Conservation (phyloP, 2,797 vertebrate species). For the Antennarius maculatus region DNA sequence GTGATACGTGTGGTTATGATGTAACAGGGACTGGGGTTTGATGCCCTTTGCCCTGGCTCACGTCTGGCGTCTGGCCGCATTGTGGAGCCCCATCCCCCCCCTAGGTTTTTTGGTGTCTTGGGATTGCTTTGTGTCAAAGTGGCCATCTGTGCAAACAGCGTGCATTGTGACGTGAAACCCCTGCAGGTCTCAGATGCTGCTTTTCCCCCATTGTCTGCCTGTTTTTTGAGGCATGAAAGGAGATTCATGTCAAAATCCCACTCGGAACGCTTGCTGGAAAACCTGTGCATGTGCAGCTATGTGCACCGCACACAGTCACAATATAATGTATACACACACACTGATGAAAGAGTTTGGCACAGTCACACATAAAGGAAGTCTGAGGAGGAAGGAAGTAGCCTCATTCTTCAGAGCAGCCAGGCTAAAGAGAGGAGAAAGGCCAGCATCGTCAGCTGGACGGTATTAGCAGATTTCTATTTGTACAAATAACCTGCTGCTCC, state of each 20-base stretch:
- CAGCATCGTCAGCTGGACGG: conserved; percentile 62
- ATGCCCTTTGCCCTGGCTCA: conserved; percentile 43
- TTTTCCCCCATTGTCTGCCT: conserved; percentile 33
- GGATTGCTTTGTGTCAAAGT: conserved; percentile 57
- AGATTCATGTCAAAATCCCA: conserved; percentile 34
- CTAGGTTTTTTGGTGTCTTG: conserved; percentile 52
- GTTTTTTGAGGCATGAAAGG: conserved; percentile 36
- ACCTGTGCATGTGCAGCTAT: conserved; percentile 20
- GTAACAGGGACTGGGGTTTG: conserved; percentile 14
- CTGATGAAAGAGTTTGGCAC: conserved; percentile 42
- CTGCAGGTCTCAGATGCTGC: conserved; percentile 37
- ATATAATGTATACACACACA: neutral
- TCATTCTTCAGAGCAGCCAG: conserved; percentile 53
- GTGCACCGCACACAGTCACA: neutral
- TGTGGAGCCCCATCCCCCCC: conserved; percentile 38
- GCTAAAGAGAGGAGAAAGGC: conserved; percentile 60
- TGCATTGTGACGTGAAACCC: conserved; percentile 49
- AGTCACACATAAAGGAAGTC: conserved; percentile 37
- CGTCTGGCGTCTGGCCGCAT: conserved; percentile 37
- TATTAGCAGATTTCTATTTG: conserved; percentile 55
- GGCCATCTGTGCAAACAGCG: conserved; percentile 78
- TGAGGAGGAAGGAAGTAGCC: conserved; percentile 54
- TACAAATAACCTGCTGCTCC: conserved; percentile 52
- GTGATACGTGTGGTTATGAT: conserved; percentile 55
- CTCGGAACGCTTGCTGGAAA: conserved; percentile 50